Evolutionary conservation across 2,797 vertebrate genomes (phyloP).

Genomic region (Acanthurus lineatus): DNA sequence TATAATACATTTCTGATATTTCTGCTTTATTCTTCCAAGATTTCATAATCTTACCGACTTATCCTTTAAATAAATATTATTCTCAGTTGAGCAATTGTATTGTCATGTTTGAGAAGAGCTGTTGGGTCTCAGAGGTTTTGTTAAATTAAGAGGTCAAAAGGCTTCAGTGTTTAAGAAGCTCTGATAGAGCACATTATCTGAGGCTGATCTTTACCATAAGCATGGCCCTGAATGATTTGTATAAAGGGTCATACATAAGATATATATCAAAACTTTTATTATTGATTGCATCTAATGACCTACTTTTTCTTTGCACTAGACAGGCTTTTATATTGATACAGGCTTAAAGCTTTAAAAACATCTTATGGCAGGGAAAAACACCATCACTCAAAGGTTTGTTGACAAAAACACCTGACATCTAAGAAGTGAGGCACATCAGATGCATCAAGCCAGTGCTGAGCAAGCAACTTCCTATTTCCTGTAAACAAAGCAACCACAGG

Average conservation of each 20-base stretch:
- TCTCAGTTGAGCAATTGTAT: too few species aligned
- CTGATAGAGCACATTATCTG: background rate
- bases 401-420: background rate
- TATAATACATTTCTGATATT: too few species aligned
- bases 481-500: slow-evolving; percentile 38
- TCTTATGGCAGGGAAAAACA: background rate
- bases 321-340: accelerated
- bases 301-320: background rate
- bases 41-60: too few species aligned
- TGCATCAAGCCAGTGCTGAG: slow-evolving; percentile 1
- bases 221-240: background rate
- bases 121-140: too few species aligned
- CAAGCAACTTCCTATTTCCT: slow-evolving; percentile 44
- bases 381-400: background rate
- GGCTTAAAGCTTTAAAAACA: too few species aligned
- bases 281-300: background rate
- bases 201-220: slow-evolving; percentile 3
- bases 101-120: too few species aligned
- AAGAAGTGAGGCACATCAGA: background rate
- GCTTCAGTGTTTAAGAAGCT: too few species aligned
- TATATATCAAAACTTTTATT: slow-evolving; percentile 4
- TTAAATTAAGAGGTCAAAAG: too few species aligned
- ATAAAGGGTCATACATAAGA: background rate
- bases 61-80: too few species aligned
- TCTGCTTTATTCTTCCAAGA: too few species aligned